Base-by-base conservation (phyloP, 2,113 vertebrate species). In the Burhinus bistriatus region DNA sequence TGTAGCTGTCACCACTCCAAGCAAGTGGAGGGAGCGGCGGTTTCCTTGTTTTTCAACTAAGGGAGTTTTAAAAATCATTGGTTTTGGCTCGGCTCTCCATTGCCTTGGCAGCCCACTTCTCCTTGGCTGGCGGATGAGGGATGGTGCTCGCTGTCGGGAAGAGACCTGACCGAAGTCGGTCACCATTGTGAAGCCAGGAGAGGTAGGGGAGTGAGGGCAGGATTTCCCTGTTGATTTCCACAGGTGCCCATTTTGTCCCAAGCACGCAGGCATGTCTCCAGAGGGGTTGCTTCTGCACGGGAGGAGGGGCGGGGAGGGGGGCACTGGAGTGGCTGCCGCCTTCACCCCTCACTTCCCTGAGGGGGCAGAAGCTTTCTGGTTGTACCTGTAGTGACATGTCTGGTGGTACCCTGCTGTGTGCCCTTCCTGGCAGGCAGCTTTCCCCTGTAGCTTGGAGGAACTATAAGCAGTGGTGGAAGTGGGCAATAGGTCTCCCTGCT, bases 401-500 rank as follows among this genome's bases (percentile, higher is more conserved):
- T 44, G 34, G 25, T 0, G 0, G 9, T 44, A 49, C 4, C 21
- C 17, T 55, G 29, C 26, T 3, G 2, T 1, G 0, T 76, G 34
- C 45, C 32, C 27, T 78, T 73, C 30, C 52, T 3, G 1, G 36
- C 49, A 80, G 25, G 34, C 2, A 1, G 23, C 44, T 66, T 93
- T 8, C 29, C 20, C 10, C 34, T 32, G 11, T 38, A 8, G 32
- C 32, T 4, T 82, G 65, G 59, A 71, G 77, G 23, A 78, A 69
- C 68, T 32, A 0, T 51, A 55, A 77, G 38, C 15, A 36, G 0
- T 15, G 15, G 15, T 77, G 42, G 29, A 54, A n/a, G 15, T n/a
- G 42, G 38, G 32, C n/a, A 55, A 0, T 23, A 5, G 36, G 25
- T 51, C 25, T 84, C 9, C 1, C 14, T 11, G 32, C 30, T 72